Evolutionary conservation across 2,888 invertebrate genomes (phyloP), one percentile per base, ranked within the genome.

Genomic region (Bibio marci): DNA sequence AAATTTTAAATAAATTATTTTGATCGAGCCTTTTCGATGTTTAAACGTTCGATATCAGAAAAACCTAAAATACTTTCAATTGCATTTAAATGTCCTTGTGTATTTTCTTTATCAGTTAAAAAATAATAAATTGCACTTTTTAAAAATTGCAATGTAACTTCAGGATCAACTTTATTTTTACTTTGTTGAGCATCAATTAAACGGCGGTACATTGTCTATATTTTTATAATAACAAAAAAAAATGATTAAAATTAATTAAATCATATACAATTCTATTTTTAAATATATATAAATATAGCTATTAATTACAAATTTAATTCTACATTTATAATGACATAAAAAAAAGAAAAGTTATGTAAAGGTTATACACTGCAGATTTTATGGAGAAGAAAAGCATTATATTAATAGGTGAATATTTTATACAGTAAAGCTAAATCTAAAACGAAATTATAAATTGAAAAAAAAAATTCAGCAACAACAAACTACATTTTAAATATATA

Each of bases 81-180:
- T 38, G 88, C 91, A 52, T 76, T 76, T 43, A 91, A 68, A 57
- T 91, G 91, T 13, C 87, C 85, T 50, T 80, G 80, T 40, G 81
- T 80, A 55, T 88, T 87, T 57, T 90, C 87, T 49, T 78, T 80
- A 56, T 90, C 88, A 3, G 88, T 83, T 42, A 91, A 68, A 62
- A 88, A 91, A 59, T 91, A 90, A 59, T 87, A 91, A 52, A 91
- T 75, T 39, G 91, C 90, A 44, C 90, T 90, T 63, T 88, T 90
- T 45, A 91, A 71, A 65, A 91, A 91, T 61, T 87, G 86, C 53
- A 91, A 66, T 15, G 87, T 88, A 47, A 90, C 80, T 63, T 87
- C 86, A n/a, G 90, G 86, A 64, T 90, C 88, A 41, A 83, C 75
- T 48, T 70, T 72, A 47, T 71, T 72, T 58, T 75, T 77, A 56